Evolutionary conservation across 2,113 vertebrate genomes (phyloP), one percentile per base, ranked within the genome.

Genomic region (Eudorcas thomsonii): DNA sequence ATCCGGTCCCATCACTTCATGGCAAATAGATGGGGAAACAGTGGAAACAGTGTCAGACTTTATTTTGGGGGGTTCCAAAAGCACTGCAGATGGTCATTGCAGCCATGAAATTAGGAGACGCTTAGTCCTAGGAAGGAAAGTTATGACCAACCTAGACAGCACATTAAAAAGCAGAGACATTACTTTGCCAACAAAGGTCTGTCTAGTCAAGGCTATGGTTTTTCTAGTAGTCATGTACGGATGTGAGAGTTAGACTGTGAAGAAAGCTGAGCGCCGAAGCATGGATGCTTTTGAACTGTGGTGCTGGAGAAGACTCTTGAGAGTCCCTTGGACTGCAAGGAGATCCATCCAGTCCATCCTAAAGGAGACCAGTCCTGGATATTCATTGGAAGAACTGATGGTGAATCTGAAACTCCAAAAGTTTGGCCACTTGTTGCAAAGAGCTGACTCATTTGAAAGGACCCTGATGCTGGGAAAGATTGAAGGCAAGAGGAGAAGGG

Each of bases 31-130:
- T 36, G 64, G 16, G 17, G 33, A 67, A 67, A 67, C 33, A 19
- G 33, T 67, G 2, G 7, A n/a, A 67, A 67, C 33, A 19, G 64
- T n/a, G 64, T 0, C 33, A 2, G 64, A 67, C 64, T 67, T 67
- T 67, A 19, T 67, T 67, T 67, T 67, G 0, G 0, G 2, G 64
- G 33, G 8, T 17, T 67, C 33, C 64, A 67, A 67, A 67, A 67
- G 19, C 33, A 67, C 64, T 36, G 64, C 64, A 36, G 64, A 67
- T 67, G 64, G 17, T 36, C 33, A 67, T 5, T 67, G 64, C 17
- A 21, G 33, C 17, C 64, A 21, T n/a, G 64, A 67, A n/a, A 67
- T n/a, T 67, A 67, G 36, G n/a, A 36, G 64, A n/a, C 0, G 2
- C 33, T 67, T 67, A 67, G 33, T 67, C 33, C 64, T n/a, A 21